Conservation (phyloP, 2,888 invertebrate genomes). For the Anorthoa munda region DNA sequence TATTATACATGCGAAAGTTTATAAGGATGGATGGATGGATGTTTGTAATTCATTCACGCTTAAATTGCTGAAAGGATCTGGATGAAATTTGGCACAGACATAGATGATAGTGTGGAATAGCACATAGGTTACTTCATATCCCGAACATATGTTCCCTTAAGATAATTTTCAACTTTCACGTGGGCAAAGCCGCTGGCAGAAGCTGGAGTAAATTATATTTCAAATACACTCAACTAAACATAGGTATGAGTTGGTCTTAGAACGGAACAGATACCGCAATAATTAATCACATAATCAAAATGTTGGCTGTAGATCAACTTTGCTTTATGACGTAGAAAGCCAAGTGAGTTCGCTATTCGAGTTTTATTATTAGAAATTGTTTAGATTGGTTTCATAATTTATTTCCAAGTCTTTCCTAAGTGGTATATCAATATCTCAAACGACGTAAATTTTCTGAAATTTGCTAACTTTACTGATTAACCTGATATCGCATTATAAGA, state of each 20-base stretch:
- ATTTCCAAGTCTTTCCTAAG: background rate
- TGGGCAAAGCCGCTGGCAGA: too few species aligned
- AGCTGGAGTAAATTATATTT: too few species aligned
- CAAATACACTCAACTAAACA: too few species aligned
- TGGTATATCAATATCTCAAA: conserved; percentile 31
- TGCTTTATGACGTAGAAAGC: background rate
- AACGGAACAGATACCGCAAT: background rate
- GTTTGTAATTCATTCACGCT: too few species aligned
- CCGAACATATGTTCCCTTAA: too few species aligned
- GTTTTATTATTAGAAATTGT: background rate
- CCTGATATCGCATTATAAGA: conserved; percentile 6
- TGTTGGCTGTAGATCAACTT: background rate
- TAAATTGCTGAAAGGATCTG: too few species aligned
- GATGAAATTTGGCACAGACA: too few species aligned
- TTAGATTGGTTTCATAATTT: conserved; percentile 14
- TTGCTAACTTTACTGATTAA: conserved; percentile 21
- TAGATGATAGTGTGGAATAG: too few species aligned
- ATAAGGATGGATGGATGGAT: too few species aligned
- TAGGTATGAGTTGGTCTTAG: background rate
- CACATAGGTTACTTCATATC: too few species aligned
- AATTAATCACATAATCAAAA: background rate
- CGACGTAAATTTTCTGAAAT: background rate
- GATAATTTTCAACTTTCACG: too few species aligned
- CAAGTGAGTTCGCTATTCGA: background rate
- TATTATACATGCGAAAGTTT: too few species aligned